Evolutionary conservation across 2,888 invertebrate genomes (phyloP), one percentile per base, ranked within the genome.

Genomic region (Meghimatium bilineatum): DNA sequence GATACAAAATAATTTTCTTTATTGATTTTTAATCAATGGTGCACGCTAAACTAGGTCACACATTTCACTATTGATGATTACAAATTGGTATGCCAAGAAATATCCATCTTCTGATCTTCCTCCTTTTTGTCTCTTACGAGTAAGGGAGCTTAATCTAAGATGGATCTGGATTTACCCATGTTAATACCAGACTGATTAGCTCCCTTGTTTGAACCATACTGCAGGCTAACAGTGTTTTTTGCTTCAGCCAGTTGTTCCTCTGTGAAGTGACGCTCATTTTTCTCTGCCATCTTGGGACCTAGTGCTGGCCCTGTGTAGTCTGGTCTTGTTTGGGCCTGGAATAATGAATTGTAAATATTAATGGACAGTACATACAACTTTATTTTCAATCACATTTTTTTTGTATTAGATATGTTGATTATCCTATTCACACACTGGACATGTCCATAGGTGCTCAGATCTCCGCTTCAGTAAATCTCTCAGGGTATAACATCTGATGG

Each of bases 211-310:
- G 95, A 97, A 79, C 98, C 98, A 96, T 97, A 97, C 94, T 98
- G 98, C 74, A 99, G 95, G 93, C 97, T 97, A 74, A 99, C 95
- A n/a, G 96, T 96, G 92, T 98, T 96, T 80, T 91, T 90, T 90
- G 96, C 96, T 6, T 98, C 97, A 85, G 97, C 95, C 82, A 98
- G 95, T 92, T 99, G 98, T 85, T 97, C 98, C 85, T 98, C 98
- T 8, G 97, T 96, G 94, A 98, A 99, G 80, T 96, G 95, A 85
- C 98, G 96, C 93, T 98, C 97, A 93, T 98, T 97, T 94, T 97
- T 97, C 0, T 98, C 98, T 0, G 98, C 96, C 97, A 98, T 98
- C 94, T 98, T 99, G 34, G 99, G 99, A 75, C 99, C 99, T 80
- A 99, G 94, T 81, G 96, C 94, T 10, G 99, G 98, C 14, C 93